phyloP scores from a whole-genome alignment of 1,140 invertebrate species.

The Halotydeus destructor region DNA sequence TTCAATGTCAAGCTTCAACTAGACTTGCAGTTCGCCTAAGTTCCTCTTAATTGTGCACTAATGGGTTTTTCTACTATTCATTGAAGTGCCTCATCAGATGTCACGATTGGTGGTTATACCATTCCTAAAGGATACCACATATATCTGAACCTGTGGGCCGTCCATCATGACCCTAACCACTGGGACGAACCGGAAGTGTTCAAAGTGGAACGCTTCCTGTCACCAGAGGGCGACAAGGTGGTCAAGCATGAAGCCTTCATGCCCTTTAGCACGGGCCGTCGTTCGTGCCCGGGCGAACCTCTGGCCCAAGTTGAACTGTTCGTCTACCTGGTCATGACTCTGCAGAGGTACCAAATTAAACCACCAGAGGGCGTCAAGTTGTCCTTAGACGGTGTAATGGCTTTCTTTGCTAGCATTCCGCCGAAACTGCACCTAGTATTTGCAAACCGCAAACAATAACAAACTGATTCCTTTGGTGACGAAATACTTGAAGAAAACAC shows the following conservation, averaged over 20 bases:
- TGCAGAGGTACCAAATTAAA: slow-evolving; percentile 15
- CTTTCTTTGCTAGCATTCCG: too few relatives aligned
- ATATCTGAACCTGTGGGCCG: slow-evolving; percentile 39
- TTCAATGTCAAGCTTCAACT: too few relatives aligned
- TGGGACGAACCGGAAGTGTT: slow-evolving; percentile 48
- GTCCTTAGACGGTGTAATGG: slow-evolving; percentile 9
- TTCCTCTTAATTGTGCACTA: too few relatives aligned
- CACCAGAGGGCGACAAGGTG: slow-evolving; percentile 18
- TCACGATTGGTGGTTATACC: slow-evolving; percentile 9
- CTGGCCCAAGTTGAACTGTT: not conserved
- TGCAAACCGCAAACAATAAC: too few relatives aligned
- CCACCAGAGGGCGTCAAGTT: slow-evolving; percentile 12
- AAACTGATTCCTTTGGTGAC: too few relatives aligned
- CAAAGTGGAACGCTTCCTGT: slow-evolving; percentile 38
- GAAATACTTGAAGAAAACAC: too few relatives aligned
- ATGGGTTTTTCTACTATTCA: too few relatives aligned
- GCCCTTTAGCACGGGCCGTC: slow-evolving; percentile 18
- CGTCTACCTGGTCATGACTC: slow-evolving; percentile 1
- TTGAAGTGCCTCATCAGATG: too few relatives aligned
- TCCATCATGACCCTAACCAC: slow-evolving; percentile 39
- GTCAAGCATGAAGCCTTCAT: slow-evolving; percentile 17
- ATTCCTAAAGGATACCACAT: slow-evolving; percentile 26
- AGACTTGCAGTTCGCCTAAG: too few relatives aligned
- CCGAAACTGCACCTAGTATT: too few relatives aligned
- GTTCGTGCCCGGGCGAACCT: too few relatives aligned